Evolutionary conservation across 1,140 invertebrate genomes (phyloP), one percentile per base, ranked within the genome.

Genomic region (Meloidogyne floridensis): DNA sequence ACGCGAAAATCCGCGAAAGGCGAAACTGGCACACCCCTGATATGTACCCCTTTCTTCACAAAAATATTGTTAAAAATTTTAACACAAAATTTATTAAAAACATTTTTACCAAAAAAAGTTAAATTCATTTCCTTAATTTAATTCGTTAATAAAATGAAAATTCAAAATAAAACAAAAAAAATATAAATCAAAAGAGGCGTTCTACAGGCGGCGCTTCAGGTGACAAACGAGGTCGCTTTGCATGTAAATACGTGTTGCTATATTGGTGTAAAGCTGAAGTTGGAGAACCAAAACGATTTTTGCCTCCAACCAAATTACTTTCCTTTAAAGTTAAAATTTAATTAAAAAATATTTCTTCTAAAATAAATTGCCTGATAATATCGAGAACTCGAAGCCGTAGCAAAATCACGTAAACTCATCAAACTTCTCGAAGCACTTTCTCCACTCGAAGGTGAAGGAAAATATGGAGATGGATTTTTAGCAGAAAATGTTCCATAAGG

Each of bases 251-350:
- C 18, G 59, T n/a, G 32, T 65, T n/a, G n/a, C 4, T 65, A 11
- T 65, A 65, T n/a, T 65, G 59, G 18, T 65, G 59, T 65, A 65
- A 65, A n/a, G 59, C 59, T 65, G 59, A 65, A 7, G 59, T 65
- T 65, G 59, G 59, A 65, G 59, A 65, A 65, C 59, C 59, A 18
- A 18, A 65, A 65, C 15, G 59, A 65, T n/a, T 65, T 65, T 65
- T 65, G 2, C 32, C 32, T 15, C 15, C 10, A 18, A 5, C 15
- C 7, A 65, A 65, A 18, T 65, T n/a, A 47, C 47, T 47, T 0
- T 65, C 15, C 15, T n/a, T 7, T n/a, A 65, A n/a, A 65, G 2
- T n/a, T 5, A 13, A 3, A 4, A 4, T 4, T 65, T 65, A 6
- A 54, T 0, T 0, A n/a, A 65, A 65, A n/a, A n/a, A 65, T n/a